These are phyloP conservation scores for Pyrocoelia pectoralis DNA, from an alignment of 2,888 invertebrate species.

Conservation along the genomic window DNA sequence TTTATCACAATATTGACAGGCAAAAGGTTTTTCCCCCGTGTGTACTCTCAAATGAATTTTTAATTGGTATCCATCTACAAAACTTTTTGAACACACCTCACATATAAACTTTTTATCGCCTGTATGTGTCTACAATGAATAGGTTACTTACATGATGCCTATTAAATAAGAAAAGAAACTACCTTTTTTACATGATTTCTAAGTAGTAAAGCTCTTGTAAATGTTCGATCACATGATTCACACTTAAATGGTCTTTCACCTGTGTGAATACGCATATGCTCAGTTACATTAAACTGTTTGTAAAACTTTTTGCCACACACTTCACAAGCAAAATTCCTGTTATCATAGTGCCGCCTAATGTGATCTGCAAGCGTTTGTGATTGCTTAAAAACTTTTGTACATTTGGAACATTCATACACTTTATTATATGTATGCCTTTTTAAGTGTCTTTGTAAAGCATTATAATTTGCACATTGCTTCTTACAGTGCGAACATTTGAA, in stretches of 20 bases:
- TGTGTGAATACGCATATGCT: constrained; percentile 49
- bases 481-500: constrained; percentile 19
- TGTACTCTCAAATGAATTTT: constrained; percentile 35
- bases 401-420: constrained; percentile 35
- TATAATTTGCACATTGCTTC: constrained; percentile 15
- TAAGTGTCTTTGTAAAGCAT: constrained; percentile 19
- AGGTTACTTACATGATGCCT: not conserved
- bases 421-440: constrained; percentile 18
- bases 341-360: constrained; percentile 34
- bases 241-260: constrained; percentile 50
- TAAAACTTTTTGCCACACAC: constrained; percentile 36
- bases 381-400: constrained; percentile 34
- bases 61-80: constrained; percentile 31
- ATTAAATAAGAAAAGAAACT: not conserved
- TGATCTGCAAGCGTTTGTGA: constrained; percentile 33
- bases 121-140: constrained; percentile 29
- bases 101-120: constrained; percentile 29
- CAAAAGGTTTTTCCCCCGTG: constrained; percentile 36
- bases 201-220: constrained; percentile 34
- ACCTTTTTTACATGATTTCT: constrained; percentile 34
- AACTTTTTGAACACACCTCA: constrained; percentile 28
- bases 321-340: constrained; percentile 30
- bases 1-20: constrained; percentile 31
- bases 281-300: constrained; percentile 33
- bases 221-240: constrained; percentile 35